Conservation (phyloP, 2,797 vertebrate genomes). For the Cyprinella venusta region DNA sequence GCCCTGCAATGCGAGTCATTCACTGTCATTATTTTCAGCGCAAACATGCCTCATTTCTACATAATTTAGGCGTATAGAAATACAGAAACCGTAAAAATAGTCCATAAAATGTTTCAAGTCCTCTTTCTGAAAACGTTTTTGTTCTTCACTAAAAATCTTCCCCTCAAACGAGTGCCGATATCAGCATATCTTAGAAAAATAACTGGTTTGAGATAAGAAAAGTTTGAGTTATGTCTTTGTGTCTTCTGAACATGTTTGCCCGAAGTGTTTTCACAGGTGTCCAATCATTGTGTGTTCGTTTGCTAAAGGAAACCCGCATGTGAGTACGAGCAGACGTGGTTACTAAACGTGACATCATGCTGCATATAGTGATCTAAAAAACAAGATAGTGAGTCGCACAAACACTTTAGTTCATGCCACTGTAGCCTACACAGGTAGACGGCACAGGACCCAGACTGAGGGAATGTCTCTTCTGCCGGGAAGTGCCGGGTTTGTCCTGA, state of each 20-base stretch:
- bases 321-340: neutral
- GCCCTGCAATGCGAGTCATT: neutral
- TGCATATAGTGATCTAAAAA: slow-evolving; percentile 3
- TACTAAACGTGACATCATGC: neutral
- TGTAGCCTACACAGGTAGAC: neutral
- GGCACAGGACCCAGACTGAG: neutral
- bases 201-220: neutral
- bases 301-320: neutral
- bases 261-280: slow-evolving; percentile 3
- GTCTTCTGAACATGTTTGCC: neutral
- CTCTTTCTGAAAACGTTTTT: neutral
- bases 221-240: slow-evolving; percentile 6
- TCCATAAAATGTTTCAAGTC: slow-evolving; percentile 1
- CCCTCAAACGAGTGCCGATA: neutral
- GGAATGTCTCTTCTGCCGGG: neutral
- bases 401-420: neutral
- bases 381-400: neutral
- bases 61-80: neutral
- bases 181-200: neutral
- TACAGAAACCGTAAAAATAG: neutral
- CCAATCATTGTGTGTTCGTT: neutral
- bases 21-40: neutral
- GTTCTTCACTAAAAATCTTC: neutral
- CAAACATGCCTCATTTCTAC: neutral
- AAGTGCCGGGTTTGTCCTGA: neutral